Percentiles rank a stretch among this genome's conserved stretches.
phyloP scores from a whole-genome alignment of 2,797 vertebrate species.

The Carduelis carduelis region DNA sequence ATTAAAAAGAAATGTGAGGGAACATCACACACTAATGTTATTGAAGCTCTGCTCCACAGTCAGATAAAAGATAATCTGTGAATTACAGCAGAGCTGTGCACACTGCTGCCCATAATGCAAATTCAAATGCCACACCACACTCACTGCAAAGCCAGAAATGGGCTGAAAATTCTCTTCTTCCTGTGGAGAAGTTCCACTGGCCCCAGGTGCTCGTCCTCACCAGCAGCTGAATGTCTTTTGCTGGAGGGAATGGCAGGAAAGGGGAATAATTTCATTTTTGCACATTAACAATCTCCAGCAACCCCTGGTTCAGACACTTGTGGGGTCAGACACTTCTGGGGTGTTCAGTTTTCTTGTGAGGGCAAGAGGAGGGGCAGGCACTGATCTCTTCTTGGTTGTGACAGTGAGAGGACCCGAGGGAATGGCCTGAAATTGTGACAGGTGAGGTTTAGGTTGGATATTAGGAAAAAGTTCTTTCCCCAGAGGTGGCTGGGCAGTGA shows the following conservation, averaged over 20 bases:
- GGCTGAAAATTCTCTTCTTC: not conserved
- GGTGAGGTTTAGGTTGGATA: not conserved
- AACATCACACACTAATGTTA: not conserved
- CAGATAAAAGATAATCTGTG: not conserved
- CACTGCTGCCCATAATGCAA: rapidly evolving
- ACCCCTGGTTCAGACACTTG: not conserved
- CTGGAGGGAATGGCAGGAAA: not conserved
- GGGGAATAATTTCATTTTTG: not conserved
- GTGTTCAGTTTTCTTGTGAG: not conserved
- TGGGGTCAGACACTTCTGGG: not conserved
- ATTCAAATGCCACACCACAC: not conserved
- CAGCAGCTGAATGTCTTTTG: not conserved
- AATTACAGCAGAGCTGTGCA: not conserved
- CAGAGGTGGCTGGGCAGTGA: not conserved
- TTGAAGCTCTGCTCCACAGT: not conserved
- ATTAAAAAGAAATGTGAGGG: not conserved
- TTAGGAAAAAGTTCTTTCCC: not conserved
- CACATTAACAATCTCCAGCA: not conserved
- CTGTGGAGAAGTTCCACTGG: not conserved
- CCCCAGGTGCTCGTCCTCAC: not conserved
- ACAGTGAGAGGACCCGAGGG: not conserved
- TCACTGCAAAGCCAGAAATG: not conserved
- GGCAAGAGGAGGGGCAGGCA: not conserved
- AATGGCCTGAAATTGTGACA: not conserved
- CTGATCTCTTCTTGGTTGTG: not conserved